Evolutionary conservation across 2,113 vertebrate species (phyloP).

Genomic region (Hyperopisus bebe): DNA sequence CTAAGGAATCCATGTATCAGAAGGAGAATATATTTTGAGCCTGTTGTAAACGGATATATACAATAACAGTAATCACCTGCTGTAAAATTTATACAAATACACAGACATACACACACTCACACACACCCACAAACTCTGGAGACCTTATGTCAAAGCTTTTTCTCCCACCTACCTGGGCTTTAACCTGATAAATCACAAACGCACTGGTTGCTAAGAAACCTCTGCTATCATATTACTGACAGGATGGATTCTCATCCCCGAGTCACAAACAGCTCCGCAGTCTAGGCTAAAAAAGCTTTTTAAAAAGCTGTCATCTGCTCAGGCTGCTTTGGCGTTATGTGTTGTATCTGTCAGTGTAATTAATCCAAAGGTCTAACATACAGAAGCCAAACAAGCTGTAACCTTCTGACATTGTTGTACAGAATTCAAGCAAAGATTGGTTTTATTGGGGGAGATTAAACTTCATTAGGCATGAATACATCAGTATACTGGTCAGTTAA

Average conservation of each 20-base stretch:
- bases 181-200: slow-evolving; percentile 54
- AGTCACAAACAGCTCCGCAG: slow-evolving; percentile 54
- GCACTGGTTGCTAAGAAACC: slow-evolving; percentile 72
- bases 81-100: not conserved
- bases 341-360: not conserved
- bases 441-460: not conserved
- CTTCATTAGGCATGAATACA: not conserved
- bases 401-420: not conserved
- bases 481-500: not conserved
- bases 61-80: not conserved
- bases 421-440: not conserved
- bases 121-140: not conserved
- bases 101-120: not conserved
- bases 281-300: slow-evolving; percentile 32
- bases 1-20: not conserved
- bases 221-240: slow-evolving; percentile 6
- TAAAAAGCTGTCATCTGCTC: slow-evolving; percentile 11
- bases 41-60: not conserved
- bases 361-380: not conserved
- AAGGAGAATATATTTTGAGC: not conserved
- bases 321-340: slow-evolving; percentile 25
- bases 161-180: slow-evolving; percentile 33
- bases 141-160: not conserved
- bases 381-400: not conserved
- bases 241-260: slow-evolving; percentile 50